phyloP scores from a whole-genome alignment of 2,888 invertebrate genomes.

The Metopia argyrocephala region DNA sequence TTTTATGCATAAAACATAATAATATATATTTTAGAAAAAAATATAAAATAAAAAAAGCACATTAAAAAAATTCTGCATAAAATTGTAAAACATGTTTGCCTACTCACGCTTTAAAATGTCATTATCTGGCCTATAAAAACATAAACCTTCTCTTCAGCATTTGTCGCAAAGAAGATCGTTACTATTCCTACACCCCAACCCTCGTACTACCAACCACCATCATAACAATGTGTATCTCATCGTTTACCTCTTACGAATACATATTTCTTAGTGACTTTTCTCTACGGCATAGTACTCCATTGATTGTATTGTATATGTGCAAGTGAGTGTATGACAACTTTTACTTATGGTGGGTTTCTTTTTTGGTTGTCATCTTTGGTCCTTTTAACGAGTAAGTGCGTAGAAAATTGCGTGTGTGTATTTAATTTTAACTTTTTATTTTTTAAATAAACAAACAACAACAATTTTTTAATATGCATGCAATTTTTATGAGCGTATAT shows the following conservation, averaged over 20 bases:
- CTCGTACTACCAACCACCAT: too few relatives aligned
- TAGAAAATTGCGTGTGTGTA: neutral
- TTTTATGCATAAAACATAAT: conserved; percentile 60
- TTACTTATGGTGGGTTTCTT: conserved; percentile 5
- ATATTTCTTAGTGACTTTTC: neutral
- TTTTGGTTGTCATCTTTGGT: conserved; percentile 35
- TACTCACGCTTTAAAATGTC: conserved; percentile 61
- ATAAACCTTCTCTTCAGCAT: conserved; percentile 38
- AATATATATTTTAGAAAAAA: conserved; percentile 56
- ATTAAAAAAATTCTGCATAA: conserved; percentile 37
- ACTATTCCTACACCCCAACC: neutral
- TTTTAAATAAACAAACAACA: conserved; percentile 76
- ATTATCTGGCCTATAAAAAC: conserved; percentile 62
- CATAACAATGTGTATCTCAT: neutral
- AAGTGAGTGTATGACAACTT: neutral
- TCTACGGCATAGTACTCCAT: neutral
- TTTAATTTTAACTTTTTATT: conserved; percentile 53
- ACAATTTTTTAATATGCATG: conserved; percentile 78
- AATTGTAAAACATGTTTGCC: conserved; percentile 51
- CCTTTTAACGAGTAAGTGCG: neutral
- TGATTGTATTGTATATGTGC: neutral
- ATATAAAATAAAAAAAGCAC: conserved; percentile 9
- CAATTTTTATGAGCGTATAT: conserved; percentile 78
- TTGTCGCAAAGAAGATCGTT: neutral
- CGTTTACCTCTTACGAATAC: neutral